phyloP scores from a whole-genome alignment of 2,797 vertebrate species.

The Hipposideros larvatus region DNA sequence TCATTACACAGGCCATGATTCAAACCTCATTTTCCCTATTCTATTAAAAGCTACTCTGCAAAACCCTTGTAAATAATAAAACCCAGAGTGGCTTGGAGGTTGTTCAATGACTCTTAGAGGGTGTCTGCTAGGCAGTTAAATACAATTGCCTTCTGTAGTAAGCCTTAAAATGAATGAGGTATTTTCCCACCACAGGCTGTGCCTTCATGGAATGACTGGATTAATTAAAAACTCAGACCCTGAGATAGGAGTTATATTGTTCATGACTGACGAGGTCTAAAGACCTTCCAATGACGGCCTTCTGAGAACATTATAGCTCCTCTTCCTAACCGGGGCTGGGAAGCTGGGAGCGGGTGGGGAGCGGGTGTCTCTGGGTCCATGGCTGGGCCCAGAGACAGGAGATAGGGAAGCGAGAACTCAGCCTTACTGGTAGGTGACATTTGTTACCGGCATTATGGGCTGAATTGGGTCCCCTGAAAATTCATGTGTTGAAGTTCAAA shows the following conservation, averaged over 20 bases:
- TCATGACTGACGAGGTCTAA: neutral
- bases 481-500: neutral
- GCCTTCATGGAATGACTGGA: neutral
- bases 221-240: constrained; percentile 9
- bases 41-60: constrained; percentile 44
- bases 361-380: too few relatives aligned
- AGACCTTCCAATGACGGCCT: neutral
- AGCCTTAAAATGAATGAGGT: constrained; percentile 21
- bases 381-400: neutral
- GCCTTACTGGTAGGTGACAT: neutral
- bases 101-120: neutral
- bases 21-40: neutral
- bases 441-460: neutral
- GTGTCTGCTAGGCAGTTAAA: constrained; percentile 32
- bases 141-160: neutral
- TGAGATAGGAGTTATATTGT: neutral
- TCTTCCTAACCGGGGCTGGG: neutral
- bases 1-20: constrained; percentile 22
- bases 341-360: neutral
- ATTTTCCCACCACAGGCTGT: neutral
- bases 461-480: neutral
- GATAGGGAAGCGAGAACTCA: neutral
- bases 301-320: neutral
- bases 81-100: neutral
- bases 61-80: constrained; percentile 58